Evolutionary conservation across 2,888 invertebrate genomes (phyloP).

Genomic region (Drosophila atripex): DNA sequence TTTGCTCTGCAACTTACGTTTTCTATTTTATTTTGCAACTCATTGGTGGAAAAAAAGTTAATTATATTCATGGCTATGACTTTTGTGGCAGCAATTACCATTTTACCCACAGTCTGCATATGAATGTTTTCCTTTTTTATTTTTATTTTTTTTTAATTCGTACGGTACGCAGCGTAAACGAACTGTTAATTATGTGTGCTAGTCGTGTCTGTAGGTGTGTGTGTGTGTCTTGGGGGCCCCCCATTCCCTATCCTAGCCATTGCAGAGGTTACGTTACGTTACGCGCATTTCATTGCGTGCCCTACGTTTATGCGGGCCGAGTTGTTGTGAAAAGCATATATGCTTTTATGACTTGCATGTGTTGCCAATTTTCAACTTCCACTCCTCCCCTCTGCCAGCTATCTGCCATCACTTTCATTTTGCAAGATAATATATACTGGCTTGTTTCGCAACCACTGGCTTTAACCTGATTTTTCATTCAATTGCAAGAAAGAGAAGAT

Average conservation of each 20-base stretch:
- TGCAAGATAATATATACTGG: neutral
- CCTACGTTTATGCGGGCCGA: constrained; percentile 14
- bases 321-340: neutral
- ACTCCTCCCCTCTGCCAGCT: too few relatives aligned
- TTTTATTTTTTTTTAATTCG: constrained; percentile 25
- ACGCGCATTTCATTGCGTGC: constrained; percentile 43
- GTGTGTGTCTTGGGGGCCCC: neutral
- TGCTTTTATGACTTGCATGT: neutral
- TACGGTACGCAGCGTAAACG: constrained; percentile 68
- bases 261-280: constrained; percentile 43
- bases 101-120: constrained; percentile 29
- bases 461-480: neutral
- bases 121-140: constrained; percentile 7
- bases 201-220: constrained; percentile 2
- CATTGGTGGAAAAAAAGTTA: constrained; percentile 58
- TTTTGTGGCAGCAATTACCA: constrained; percentile 47
- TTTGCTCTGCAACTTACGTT: constrained; percentile 62
- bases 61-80: constrained; percentile 66
- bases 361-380: neutral
- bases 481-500: neutral
- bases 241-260: constrained; percentile 3
- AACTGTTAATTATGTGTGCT: constrained; percentile 73
- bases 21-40: constrained; percentile 70
- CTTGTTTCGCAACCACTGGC: neutral
- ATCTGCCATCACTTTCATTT: neutral